Evolutionary conservation across 1,140 invertebrate species (phyloP).

Genomic region (Danaus plexippus): DNA sequence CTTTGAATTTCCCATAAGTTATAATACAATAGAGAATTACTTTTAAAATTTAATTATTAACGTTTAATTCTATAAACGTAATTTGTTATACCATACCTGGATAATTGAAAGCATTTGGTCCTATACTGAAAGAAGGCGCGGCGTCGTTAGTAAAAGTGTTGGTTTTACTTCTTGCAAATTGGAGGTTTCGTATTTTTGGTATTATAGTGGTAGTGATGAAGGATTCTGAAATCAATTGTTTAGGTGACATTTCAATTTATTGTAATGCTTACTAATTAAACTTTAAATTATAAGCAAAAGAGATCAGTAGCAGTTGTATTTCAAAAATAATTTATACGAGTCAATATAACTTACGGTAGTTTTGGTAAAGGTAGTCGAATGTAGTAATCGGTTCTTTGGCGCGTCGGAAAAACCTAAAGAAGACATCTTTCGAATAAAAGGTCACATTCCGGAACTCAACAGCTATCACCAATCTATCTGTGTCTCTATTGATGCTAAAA

Average conservation of each 20-base stretch:
- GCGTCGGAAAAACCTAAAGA: slow-evolving; percentile 21
- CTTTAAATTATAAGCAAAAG: too few species aligned
- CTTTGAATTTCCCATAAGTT: too few species aligned
- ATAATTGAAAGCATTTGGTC: slow-evolving; percentile 12
- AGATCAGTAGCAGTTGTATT: not conserved
- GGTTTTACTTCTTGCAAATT: slow-evolving; percentile 20
- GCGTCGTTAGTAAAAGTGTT: slow-evolving; percentile 12
- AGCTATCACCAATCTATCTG: slow-evolving; percentile 25
- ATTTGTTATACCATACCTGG: slow-evolving; percentile 7
- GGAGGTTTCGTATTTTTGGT: slow-evolving; percentile 21
- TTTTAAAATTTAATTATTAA: too few species aligned
- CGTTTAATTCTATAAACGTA: too few species aligned
- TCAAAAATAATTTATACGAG: slow-evolving; percentile 2
- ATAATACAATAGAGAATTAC: too few species aligned
- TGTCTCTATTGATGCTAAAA: slow-evolving; percentile 28
- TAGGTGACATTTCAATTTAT: too few species aligned
- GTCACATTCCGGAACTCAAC: slow-evolving; percentile 24
- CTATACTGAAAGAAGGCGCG: slow-evolving; percentile 8
- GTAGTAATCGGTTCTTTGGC: slow-evolving; percentile 24
- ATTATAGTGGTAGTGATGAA: slow-evolving; percentile 23
- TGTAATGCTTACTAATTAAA: too few species aligned
- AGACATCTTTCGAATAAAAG: slow-evolving; percentile 9
- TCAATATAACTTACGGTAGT: slow-evolving; percentile 15
- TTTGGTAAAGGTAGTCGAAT: slow-evolving; percentile 15
- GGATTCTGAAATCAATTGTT: slow-evolving; percentile 18